Evolutionary conservation across 2,797 vertebrate species (phyloP), one percentile per base, ranked within the genome.

Genomic region (Danio albolineatus): DNA sequence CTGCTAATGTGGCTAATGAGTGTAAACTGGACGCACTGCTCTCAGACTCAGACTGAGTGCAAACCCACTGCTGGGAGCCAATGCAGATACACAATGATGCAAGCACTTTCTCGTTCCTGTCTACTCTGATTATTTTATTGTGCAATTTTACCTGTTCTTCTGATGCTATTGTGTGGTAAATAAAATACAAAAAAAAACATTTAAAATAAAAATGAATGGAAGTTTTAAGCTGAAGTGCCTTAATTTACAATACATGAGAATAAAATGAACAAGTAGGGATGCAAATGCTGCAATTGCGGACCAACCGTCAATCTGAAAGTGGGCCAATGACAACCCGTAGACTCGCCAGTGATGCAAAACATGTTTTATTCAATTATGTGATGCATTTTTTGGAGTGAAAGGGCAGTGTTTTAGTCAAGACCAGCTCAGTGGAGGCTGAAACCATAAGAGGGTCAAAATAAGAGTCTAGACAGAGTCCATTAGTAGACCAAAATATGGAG

Each of bases 1-100:
- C 44, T 65, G 66, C 54, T 84, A 92, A 91, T 78, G 85, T 71
- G 78, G 81, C 83, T 92, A 92, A 91, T 93, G 89, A 92, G 85
- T 89, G 88, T 89, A 86, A 89, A 86, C 89, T 73, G 71, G 77
- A 36, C 59, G 61, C 75, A 81, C 64, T 85, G 86, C 61, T 53
- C 41, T 74, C 78, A 73, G 49, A 49, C 41, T 74, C 78, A 73
- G 49, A 49, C 87, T 79, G 86, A 85, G 86, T 87, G 85, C 84
- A 85, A 82, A 73, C 75, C 74, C 61, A 74, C 54, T 61, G 64
- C 64, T 60, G 57, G 72, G 44, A 75, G 38, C 5, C 54, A 56
- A 62, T 54, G 41, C 56, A 54, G 56, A 67, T 28, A 65, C 73
- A 67, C 59, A 28, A 59, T 54, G 39, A 17, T 41, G 21, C 54